Percentiles rank a stretch among this genome's conserved stretches.
phyloP scores from a whole-genome alignment of 2,797 vertebrate genomes.

The Cossypha dichroa region DNA sequence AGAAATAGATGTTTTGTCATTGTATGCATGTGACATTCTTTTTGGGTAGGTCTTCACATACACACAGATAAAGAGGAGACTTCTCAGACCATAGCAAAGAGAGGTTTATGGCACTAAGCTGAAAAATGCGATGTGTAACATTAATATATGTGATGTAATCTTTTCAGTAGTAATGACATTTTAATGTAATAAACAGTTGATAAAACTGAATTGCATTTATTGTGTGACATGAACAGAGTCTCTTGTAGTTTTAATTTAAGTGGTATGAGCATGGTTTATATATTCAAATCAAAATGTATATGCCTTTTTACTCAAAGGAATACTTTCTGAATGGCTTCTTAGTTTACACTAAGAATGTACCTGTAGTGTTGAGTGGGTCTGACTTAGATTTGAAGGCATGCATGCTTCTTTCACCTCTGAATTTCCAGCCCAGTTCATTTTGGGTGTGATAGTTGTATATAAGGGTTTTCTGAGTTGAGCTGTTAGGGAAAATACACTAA shows the following conservation, averaged over 20 bases:
- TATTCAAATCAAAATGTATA: not conserved
- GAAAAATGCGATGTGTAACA: not conserved
- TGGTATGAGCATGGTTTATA: not conserved
- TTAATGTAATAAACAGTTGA: not conserved
- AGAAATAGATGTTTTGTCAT: not conserved
- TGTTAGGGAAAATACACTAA: not conserved
- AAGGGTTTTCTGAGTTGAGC: not conserved
- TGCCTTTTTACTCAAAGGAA: not conserved
- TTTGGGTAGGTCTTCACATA: not conserved
- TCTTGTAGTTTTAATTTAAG: not conserved
- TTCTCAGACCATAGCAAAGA: not conserved
- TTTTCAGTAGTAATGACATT: not conserved
- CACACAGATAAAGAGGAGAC: not conserved
- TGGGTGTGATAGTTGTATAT: not conserved
- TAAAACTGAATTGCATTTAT: not conserved
- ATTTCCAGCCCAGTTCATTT: not conserved
- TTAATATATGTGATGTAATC: not conserved
- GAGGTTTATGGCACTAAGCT: not conserved
- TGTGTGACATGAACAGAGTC: not conserved
- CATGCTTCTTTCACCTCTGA: not conserved
- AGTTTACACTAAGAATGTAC: constrained; percentile 1
- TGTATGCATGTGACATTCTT: not conserved
- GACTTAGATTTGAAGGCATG: not conserved
- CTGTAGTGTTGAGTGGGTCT: not conserved
- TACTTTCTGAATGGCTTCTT: constrained; percentile 13